Evolutionary conservation across 2,797 vertebrate genomes (phyloP), one percentile per base, ranked within the genome.

Genomic region (Lateolabrax maculatus): DNA sequence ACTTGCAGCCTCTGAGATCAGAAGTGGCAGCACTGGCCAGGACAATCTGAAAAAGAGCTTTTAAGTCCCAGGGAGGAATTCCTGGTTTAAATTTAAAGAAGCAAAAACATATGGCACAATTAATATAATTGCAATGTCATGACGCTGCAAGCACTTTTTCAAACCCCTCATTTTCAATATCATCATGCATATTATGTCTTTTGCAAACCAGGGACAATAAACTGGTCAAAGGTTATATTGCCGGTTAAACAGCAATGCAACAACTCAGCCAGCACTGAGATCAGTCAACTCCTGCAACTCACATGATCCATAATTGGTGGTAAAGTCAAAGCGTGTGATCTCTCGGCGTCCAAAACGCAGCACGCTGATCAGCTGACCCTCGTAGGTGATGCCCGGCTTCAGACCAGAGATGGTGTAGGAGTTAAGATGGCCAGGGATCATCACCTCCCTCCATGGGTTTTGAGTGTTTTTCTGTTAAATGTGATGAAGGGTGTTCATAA

Each of bases 321-420:
- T 98, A 76, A 99, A 99, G 93, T 99, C 98, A 3, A 99, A 99
- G 68, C 96, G 96, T 0, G 97, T 98, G 89, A 98, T 81, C 75
- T 99, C 97, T 67, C 65, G 92, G 19, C 93, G 96, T 69, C 98
- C 98, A 0, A 96, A 96, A 4, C 94, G 96, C 84, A 98, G 95
- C 61, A 99, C 93, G 3, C 98, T 99, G 92, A 99, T 95, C 71
- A 99, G 97, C 87, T 99, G 98, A 8, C 97, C 98, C 89, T 99
- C 98, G 1, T 99, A 99, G 2, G 97, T 93, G 69, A 99, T 90
- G 57, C 97, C 97, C 0, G 98, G 97, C 65, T 93, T 97, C 84
- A 99, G 95, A 53, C 97, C 97, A 5, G 97, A 97, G 88, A 99
- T 99, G 56, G 97, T 99, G 88, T 99, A 97, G 1, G 98, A 98